Evolutionary conservation across 1,140 invertebrate genomes (phyloP).

Genomic region (Drosophila pachea): DNA sequence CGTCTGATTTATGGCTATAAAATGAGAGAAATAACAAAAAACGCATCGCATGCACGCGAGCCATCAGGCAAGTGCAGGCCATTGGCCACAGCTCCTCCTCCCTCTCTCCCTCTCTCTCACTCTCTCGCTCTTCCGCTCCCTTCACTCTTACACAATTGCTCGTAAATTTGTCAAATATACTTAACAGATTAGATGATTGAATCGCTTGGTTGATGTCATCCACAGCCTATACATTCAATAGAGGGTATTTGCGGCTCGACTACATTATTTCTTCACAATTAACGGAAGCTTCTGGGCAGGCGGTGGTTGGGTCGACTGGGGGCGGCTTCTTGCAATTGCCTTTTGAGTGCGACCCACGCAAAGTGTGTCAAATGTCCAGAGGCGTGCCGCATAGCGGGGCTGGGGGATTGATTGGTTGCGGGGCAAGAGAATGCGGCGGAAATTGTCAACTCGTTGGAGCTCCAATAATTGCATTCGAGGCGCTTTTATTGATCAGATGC

Average conservation of each 20-base stretch:
- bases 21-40: slow-evolving; percentile 1
- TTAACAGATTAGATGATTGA: slow-evolving; percentile 1
- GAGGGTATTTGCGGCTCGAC: no score
- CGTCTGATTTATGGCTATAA: slow-evolving; percentile 52
- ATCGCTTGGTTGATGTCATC: not conserved
- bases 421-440: not conserved
- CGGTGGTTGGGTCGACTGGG: not conserved
- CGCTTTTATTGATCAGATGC: slow-evolving; percentile 31
- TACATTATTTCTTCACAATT: not conserved
- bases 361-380: slow-evolving; percentile 26
- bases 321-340: slow-evolving; percentile 14
- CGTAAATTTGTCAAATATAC: slow-evolving; percentile 3
- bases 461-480: slow-evolving; percentile 10
- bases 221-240: no score
- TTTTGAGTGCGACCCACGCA: slow-evolving; percentile 20
- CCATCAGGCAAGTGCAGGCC: slow-evolving; percentile 36
- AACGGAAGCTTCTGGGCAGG: not conserved
- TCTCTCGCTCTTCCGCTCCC: not conserved
- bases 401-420: not conserved
- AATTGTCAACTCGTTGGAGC: no score
- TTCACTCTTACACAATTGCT: not conserved
- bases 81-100: not conserved
- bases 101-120: no score
- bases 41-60: slow-evolving; percentile 37
- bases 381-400: not conserved